Percentiles rank a stretch among this genome's conserved stretches.
Evolutionary conservation across 2,113 vertebrate species (phyloP).

Genomic region (Sigmodon hispidus): DNA sequence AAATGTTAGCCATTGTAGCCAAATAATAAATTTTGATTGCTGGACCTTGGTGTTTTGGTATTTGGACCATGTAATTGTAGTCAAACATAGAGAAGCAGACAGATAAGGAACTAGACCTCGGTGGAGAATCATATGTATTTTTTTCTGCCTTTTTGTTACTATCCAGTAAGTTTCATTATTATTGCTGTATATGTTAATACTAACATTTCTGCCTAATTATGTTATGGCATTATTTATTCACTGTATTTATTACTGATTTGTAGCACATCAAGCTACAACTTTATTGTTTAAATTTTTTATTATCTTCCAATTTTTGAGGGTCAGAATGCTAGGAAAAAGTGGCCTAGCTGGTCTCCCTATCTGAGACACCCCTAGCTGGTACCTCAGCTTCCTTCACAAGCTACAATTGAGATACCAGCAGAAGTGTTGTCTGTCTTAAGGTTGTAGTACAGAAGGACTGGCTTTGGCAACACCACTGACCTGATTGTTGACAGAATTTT

Average conservation of each 20-base stretch:
- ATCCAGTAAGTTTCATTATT: neutral
- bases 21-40: neutral
- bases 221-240: neutral
- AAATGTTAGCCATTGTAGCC: neutral
- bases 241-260: neutral
- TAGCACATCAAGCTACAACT: neutral
- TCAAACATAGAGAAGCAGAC: neutral
- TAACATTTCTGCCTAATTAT: neutral
- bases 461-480: neutral
- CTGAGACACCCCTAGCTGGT: neutral
- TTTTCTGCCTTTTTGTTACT: neutral
- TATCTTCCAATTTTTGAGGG: neutral
- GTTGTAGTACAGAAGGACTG: neutral
- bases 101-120: neutral
- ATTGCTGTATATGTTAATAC: too few species aligned
- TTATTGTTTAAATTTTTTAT: neutral
- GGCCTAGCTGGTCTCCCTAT: neutral
- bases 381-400: too few species aligned
- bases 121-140: neutral
- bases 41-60: neutral
- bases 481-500: neutral
- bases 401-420: neutral
- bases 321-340: neutral
- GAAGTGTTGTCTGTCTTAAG: neutral
- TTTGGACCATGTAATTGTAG: neutral